Conservation (phyloP, 2,797 vertebrate genomes). For the Malurus splendens region DNA sequence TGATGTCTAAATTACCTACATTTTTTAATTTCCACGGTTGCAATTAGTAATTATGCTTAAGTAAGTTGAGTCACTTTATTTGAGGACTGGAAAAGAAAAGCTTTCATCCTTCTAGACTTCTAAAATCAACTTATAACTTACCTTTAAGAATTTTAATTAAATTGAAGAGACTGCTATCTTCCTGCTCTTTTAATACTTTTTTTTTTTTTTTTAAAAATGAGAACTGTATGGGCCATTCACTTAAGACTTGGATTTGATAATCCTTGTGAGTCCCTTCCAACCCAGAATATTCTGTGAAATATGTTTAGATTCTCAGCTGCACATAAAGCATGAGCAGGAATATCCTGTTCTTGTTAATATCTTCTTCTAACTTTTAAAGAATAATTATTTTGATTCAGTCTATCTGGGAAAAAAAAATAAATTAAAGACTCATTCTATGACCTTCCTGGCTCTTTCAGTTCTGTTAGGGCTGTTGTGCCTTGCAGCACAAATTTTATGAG, state of each 20-base stretch:
- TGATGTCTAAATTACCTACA: not conserved
- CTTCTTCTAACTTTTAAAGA: not conserved
- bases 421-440: not conserved
- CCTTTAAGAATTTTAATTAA: conserved; percentile 14
- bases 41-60: not conserved
- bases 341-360: not conserved
- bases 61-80: not conserved
- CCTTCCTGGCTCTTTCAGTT: not conserved
- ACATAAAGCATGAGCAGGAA: not conserved
- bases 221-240: not conserved
- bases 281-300: not conserved
- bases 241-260: not conserved
- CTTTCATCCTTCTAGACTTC: not conserved
- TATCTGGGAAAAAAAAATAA: not conserved
- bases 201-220: not conserved
- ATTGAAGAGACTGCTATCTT: not conserved
- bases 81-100: conserved; percentile 15
- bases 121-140: conserved; percentile 3
- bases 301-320: not conserved
- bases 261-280: not conserved
- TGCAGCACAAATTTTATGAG: not conserved
- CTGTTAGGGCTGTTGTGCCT: not conserved
- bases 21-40: conserved; percentile 4
- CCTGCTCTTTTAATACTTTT: not conserved
- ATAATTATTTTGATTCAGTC: not conserved